These are phyloP conservation scores for Phortica okadai DNA, from an alignment of 2,888 invertebrate genomes.

Conservation along the genomic window DNA sequence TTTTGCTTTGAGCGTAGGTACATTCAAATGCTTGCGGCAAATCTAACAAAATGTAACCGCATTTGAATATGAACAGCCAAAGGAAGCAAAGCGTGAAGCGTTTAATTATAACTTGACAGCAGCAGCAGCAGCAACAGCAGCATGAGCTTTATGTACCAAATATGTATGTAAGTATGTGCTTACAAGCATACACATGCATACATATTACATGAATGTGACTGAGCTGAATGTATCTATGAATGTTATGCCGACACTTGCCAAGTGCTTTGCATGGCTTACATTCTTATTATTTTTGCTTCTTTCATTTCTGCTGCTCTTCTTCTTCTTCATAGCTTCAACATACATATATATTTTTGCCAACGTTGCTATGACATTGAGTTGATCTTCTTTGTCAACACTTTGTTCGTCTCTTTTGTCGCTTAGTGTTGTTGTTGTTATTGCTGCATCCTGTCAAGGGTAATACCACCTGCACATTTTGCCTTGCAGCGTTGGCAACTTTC, in stretches of 20 bases:
- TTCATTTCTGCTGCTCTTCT: not conserved
- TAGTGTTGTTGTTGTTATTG: not conserved
- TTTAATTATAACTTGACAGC: constrained; percentile 20
- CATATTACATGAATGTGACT: too few species aligned
- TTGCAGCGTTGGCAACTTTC: constrained; percentile 15
- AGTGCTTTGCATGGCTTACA: not conserved
- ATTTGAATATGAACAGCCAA: constrained; percentile 12
- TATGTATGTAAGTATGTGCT: not conserved
- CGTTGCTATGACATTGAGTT: constrained; percentile 11
- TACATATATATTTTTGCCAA: not conserved
- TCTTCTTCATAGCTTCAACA: not conserved
- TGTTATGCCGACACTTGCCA: not conserved
- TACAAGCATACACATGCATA: not conserved
- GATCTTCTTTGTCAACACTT: constrained; percentile 3
- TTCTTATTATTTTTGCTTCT: not conserved
- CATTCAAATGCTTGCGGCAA: constrained; percentile 19
- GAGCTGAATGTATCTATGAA: not conserved
- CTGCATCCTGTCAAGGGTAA: not conserved
- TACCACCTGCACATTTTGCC: not conserved
- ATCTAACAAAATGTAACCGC: constrained; percentile 14
- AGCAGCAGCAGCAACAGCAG: not conserved
- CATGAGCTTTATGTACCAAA: not conserved
- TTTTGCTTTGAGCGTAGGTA: constrained; percentile 7
- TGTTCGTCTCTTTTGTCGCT: not conserved
- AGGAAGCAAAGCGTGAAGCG: constrained; percentile 22